A percentile compares a stretch with the other conserved stretches of the same genome.
These are phyloP conservation scores for Tachystola acroxantha DNA, from an alignment of 2,888 invertebrate genomes.

Conservation along the genomic window DNA sequence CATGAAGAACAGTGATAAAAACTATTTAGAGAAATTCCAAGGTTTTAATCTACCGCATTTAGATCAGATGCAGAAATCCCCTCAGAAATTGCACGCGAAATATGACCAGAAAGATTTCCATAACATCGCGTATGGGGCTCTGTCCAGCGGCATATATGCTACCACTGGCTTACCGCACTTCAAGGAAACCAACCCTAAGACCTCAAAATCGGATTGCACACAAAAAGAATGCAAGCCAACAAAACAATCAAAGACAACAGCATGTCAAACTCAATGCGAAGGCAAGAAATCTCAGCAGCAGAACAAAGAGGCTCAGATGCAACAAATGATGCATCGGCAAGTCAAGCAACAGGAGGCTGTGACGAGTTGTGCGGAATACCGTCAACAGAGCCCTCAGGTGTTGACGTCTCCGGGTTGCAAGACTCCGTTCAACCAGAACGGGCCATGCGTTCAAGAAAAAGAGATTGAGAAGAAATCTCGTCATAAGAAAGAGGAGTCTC, in stretches of 20 bases:
- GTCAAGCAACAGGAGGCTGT: constrained; percentile 54
- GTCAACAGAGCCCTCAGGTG: constrained; percentile 59
- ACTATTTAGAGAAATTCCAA: constrained; percentile 78
- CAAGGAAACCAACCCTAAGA: constrained; percentile 59
- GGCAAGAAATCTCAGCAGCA: constrained; percentile 50
- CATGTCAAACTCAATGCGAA: constrained; percentile 69
- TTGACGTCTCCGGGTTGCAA: constrained; percentile 59
- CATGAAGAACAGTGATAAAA: constrained; percentile 71
- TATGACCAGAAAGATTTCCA: constrained; percentile 71
- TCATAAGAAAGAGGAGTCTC: constrained; percentile 65
- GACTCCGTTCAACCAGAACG: constrained; percentile 51
- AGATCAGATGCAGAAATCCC: constrained; percentile 79
- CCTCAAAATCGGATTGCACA: constrained; percentile 57
- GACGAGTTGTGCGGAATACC: constrained; percentile 57
- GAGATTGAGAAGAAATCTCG: constrained; percentile 68
- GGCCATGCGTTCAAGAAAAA: constrained; percentile 58
- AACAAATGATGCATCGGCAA: constrained; percentile 65
- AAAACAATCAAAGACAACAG: constrained; percentile 65
- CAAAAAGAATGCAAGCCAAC: constrained; percentile 66
- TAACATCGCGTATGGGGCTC: constrained; percentile 64
- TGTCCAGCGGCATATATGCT: constrained; percentile 60
- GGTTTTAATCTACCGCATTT: constrained; percentile 79
- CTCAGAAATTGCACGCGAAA: constrained; percentile 76
- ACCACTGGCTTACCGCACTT: constrained; percentile 60
- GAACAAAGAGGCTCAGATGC: constrained; percentile 52